These are phyloP conservation scores for Rhabdomys pumilio DNA, from an alignment of 2,797 vertebrate species.

Conservation along the genomic window DNA sequence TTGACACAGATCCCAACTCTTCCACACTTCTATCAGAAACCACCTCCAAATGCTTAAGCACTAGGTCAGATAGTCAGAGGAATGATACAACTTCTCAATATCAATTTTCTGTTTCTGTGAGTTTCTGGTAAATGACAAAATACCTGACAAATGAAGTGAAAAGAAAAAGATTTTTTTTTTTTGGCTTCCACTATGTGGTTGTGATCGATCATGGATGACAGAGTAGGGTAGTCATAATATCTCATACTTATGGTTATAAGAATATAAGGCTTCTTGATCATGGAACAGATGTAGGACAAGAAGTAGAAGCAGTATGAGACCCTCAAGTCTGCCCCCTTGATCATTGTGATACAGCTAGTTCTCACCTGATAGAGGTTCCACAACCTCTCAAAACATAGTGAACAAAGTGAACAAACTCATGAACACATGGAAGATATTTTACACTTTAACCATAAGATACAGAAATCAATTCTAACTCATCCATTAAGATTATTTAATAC, in stretches of 20 bases:
- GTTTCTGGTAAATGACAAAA: neutral
- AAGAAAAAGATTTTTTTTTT: neutral
- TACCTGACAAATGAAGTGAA: neutral
- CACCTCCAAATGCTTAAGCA: neutral
- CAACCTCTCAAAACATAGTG: neutral
- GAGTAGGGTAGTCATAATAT: neutral
- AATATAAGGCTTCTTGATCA: neutral
- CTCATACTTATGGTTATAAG: neutral
- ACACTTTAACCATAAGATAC: neutral
- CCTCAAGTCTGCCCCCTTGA: neutral
- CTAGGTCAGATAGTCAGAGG: neutral
- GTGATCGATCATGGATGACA: neutral
- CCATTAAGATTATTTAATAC: neutral
- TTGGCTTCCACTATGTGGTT: neutral
- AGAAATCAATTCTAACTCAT: neutral
- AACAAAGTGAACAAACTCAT: neutral
- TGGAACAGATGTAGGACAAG: neutral
- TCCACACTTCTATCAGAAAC: neutral
- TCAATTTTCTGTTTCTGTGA: neutral
- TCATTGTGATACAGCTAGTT: neutral
- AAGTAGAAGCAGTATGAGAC: neutral
- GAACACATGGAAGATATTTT: neutral
- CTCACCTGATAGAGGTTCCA: neutral
- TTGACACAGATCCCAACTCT: neutral
- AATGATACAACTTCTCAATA: neutral